A percentile compares a stretch with the other conserved stretches of the same genome.
phyloP scores from a whole-genome alignment of 2,797 vertebrate species.

The Cynodonichthys magdalenae region DNA sequence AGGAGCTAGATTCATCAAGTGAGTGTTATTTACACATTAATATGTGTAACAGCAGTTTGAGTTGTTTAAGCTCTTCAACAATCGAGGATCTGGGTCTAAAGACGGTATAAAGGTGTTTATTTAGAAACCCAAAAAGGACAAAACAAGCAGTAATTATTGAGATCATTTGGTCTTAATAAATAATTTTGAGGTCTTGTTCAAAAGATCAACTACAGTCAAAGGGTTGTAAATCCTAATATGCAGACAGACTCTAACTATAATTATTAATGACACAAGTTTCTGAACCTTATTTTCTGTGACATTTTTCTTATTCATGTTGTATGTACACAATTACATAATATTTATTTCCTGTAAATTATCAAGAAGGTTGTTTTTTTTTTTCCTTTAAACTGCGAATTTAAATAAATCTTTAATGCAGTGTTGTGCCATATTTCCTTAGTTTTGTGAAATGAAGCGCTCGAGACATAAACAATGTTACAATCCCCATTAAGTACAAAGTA shows the following conservation, averaged over 20 bases:
- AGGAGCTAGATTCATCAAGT: slow-evolving; percentile 28
- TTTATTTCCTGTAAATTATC: slow-evolving; percentile 24
- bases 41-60: slow-evolving; percentile 28
- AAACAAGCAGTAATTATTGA: slow-evolving; percentile 27
- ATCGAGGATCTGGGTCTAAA: slow-evolving; percentile 23
- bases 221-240: slow-evolving; percentile 28
- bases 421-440: not conserved
- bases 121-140: slow-evolving; percentile 14
- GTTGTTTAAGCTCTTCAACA: slow-evolving; percentile 26
- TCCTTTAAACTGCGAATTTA: slow-evolving; percentile 23
- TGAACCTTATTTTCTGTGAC: slow-evolving; percentile 34
- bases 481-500: slow-evolving; percentile 28
- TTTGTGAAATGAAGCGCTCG: slow-evolving; percentile 31
- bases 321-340: slow-evolving; percentile 33
- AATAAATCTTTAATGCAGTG: not conserved
- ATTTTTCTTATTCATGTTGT: slow-evolving; percentile 31
- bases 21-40: slow-evolving; percentile 33
- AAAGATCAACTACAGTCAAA: slow-evolving; percentile 23
- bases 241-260: slow-evolving; percentile 39
- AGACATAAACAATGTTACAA: slow-evolving; percentile 22
- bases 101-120: slow-evolving; percentile 35
- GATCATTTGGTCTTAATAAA: slow-evolving; percentile 21
- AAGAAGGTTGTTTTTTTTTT: slow-evolving; percentile 7
- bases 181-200: slow-evolving; percentile 44
- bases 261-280: slow-evolving; percentile 38